These are phyloP conservation scores for Lasioglossum malachurum DNA, from an alignment of 2,888 invertebrate species.

Conservation along the genomic window DNA sequence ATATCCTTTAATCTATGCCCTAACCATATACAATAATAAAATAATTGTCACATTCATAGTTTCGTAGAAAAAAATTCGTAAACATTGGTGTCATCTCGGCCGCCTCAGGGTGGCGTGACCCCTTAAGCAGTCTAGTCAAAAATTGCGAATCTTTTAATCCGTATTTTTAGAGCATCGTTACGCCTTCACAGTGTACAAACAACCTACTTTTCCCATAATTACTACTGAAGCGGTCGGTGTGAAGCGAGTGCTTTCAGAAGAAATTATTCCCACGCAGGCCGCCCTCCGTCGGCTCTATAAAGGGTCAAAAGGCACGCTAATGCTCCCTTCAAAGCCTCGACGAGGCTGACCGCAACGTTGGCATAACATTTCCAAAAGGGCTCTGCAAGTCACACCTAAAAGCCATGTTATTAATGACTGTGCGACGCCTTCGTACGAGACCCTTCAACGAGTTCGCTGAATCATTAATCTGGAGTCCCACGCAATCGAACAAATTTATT, in stretches of 20 bases:
- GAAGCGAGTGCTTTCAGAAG: slow-evolving; percentile 1
- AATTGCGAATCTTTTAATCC: no score
- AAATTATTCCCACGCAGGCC: not conserved
- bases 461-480: not conserved
- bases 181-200: not conserved
- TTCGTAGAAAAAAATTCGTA: no score
- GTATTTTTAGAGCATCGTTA: not conserved
- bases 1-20: no score
- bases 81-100: no score
- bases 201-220: not conserved
- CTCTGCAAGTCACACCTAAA: not conserved
- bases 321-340: not conserved
- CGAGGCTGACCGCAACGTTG: not conserved
- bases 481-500: not conserved
- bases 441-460: not conserved
- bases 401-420: not conserved
- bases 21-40: no score
- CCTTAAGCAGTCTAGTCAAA: no score
- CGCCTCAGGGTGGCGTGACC: no score
- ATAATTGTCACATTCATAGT: no score
- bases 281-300: not conserved
- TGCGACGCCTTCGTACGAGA: not conserved
- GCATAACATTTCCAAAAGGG: slow-evolving; percentile 1
- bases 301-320: not conserved
- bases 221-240: not conserved